Evolutionary conservation across 2,113 vertebrate species (phyloP), one percentile per base, ranked within the genome.

Genomic region (Notiomystis cincta): DNA sequence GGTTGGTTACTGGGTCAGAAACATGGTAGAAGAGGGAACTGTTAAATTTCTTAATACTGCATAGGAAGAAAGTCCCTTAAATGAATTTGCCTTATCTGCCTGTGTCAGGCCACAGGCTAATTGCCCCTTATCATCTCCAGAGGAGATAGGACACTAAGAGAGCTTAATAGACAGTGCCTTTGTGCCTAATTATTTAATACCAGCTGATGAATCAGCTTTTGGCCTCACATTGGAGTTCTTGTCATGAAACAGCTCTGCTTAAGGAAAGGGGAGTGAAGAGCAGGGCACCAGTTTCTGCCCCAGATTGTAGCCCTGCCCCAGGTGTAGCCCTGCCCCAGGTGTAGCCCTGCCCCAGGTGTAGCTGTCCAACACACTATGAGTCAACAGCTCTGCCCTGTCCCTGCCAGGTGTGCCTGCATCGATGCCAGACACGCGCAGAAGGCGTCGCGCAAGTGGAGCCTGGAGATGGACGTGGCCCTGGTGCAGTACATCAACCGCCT

Each of bases 401-500:
- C n/a, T n/a, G 48, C 27, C 95, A 99, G 99, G 96, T 99, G 99
- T 15, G 99, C 99, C 80, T 99, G 99, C 94, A 98, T 99, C 8
- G 99, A 99, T 38, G 98, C 98, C 21, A 97, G 99, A 3, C 99
- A 99, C 0, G 99, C 99, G 5, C 99, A 99, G 79, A 99, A 99
- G 95, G 98, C 99, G 8, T 99, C 98, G 21, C 97, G 99, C 81
- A 99, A 99, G 90, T 99, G 99, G 99, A 98, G 97, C 7, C 98
- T 99, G 94, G 99, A 99, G 90, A 99, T 99, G 99, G 99, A 99
- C 6, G 98, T 99, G 37, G 99, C 99, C 0, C 98, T 99, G 3
- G 99, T 99, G 35, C 99, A 99, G 95, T 98, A 99, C 71, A 97
- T 99, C 73, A 99, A 99, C 98, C 98, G 99, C 47, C 98, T 99